Conservation (phyloP, 2,113 vertebrate genomes). For the Anseranas semipalmata region DNA sequence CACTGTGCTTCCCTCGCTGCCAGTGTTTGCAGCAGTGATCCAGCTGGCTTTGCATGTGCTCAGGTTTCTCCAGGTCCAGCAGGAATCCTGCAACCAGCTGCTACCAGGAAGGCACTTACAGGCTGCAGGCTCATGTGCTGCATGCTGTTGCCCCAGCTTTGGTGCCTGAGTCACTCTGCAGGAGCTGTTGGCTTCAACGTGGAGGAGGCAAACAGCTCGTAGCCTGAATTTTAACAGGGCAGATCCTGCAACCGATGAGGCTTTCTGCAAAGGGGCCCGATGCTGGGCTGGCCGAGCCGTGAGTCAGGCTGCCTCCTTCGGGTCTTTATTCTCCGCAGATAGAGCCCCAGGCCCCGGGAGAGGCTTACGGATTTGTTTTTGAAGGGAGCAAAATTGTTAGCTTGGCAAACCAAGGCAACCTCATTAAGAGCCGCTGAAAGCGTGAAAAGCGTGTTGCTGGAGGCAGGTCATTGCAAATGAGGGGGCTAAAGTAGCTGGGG, state of each 20-base stretch:
- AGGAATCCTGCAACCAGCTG: neutral
- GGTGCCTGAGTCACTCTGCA: neutral
- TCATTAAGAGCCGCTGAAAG: neutral
- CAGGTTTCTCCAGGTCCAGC: neutral
- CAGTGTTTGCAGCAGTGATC: neutral
- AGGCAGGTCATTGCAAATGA: constrained; percentile 19
- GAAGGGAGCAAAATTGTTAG: neutral
- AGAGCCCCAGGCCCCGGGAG: neutral
- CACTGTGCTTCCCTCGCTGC: fast-evolving
- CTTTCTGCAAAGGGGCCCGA: neutral
- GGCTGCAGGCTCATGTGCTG: neutral
- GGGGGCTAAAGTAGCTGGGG: neutral
- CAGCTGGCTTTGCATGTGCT: neutral
- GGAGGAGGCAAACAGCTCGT: neutral
- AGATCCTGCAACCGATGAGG: neutral
- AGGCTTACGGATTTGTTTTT: neutral
- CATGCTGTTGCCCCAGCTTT: no score
- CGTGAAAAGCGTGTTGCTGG: neutral
- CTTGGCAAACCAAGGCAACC: neutral
- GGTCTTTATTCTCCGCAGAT: neutral
- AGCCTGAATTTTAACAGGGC: neutral
- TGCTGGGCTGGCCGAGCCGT: neutral
- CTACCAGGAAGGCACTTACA: neutral
- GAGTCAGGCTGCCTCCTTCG: neutral
- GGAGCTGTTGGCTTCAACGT: neutral